phyloP scores from a whole-genome alignment of 2,113 vertebrate genomes.

The Cygnus buccinator region DNA sequence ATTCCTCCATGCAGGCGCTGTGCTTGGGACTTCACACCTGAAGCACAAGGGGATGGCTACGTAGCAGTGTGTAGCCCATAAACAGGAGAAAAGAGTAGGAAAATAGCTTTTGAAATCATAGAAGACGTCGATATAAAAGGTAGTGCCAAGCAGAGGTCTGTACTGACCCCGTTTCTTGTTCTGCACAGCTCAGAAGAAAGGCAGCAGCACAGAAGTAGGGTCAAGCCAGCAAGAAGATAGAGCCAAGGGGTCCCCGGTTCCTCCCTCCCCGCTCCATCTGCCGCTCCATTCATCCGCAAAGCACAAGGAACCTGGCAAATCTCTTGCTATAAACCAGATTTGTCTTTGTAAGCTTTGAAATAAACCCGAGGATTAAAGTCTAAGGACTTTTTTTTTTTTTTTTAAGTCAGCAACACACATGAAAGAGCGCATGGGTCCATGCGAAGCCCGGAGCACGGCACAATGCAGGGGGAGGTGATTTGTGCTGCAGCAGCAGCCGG shows the following conservation, averaged over 20 bases:
- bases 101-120: background rate
- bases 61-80: background rate
- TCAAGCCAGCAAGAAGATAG: background rate
- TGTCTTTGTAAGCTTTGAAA: slow-evolving; percentile 59
- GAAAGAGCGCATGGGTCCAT: background rate
- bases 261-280: slow-evolving; percentile 30
- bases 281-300: background rate
- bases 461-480: background rate
- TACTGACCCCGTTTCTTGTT: background rate
- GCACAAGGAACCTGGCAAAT: slow-evolving; percentile 47
- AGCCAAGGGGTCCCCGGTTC: background rate
- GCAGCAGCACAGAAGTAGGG: background rate
- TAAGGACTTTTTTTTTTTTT: background rate
- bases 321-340: slow-evolving; percentile 51
- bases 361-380: slow-evolving; percentile 64
- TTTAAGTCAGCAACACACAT: background rate
- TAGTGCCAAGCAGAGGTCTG: background rate
- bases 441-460: background rate
- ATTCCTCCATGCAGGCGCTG: rapidly evolving
- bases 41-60: background rate
- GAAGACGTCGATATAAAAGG: background rate
- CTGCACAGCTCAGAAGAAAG: background rate
- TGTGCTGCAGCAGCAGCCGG: background rate
- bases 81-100: background rate
- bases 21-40: background rate